phyloP scores from a whole-genome alignment of 1,140 invertebrate species.

The Cydia amplana region DNA sequence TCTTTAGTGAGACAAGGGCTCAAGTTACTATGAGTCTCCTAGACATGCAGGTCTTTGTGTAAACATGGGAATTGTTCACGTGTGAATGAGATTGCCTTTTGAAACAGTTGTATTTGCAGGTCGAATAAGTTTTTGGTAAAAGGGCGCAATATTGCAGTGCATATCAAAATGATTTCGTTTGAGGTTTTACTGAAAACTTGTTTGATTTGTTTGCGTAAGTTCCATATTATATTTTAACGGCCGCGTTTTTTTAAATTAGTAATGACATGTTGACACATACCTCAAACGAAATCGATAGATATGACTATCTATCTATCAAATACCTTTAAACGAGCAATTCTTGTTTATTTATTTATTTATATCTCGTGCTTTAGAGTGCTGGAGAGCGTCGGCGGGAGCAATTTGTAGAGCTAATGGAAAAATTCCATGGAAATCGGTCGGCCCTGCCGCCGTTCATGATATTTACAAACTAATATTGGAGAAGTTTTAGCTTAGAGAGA shows the following conservation, averaged over 20 bases:
- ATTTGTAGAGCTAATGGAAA: constrained; percentile 74
- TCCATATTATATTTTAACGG: too few species aligned
- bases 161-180: background rate
- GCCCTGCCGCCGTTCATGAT: constrained; percentile 36
- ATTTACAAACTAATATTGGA: constrained; percentile 20
- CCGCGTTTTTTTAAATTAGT: too few species aligned
- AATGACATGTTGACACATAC: too few species aligned
- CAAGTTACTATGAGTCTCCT: background rate
- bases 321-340: too few species aligned
- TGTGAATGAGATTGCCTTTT: constrained; percentile 23
- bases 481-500: background rate
- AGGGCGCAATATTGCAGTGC: background rate
- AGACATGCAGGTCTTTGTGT: background rate
- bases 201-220: background rate
- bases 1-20: background rate
- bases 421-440: constrained; percentile 71
- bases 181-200: background rate
- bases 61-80: background rate
- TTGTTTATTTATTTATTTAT: too few species aligned
- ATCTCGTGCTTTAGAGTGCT: too few species aligned
- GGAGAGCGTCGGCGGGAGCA: constrained; percentile 45
- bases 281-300: too few species aligned
- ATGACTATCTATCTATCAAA: too few species aligned
- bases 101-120: background rate
- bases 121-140: constrained; percentile 19